These are phyloP conservation scores for Danio rerio DNA, from an alignment of 2,113 vertebrate species.

Conservation along the genomic window DNA sequence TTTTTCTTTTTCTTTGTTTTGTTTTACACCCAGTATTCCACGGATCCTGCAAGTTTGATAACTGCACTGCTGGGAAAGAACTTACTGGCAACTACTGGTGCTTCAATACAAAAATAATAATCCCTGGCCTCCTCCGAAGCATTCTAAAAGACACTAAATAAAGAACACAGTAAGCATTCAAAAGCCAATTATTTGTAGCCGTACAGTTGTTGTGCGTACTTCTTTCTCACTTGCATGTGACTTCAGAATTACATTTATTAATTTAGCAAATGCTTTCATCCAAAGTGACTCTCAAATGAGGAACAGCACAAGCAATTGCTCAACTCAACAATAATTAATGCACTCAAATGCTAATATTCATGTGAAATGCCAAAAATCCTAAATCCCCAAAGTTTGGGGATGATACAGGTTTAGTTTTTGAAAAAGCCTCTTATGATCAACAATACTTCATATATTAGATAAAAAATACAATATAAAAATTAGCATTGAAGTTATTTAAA, in stretches of 20 bases:
- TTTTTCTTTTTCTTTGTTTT: constrained; percentile 1
- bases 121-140: not conserved
- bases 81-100: not conserved
- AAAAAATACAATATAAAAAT: not conserved
- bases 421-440: not conserved
- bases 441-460: not conserved
- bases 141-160: not conserved
- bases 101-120: not conserved
- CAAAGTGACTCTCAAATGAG: not conserved
- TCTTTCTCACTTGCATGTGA: not conserved
- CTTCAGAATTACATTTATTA: not conserved
- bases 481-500: not conserved
- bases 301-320: not conserved
- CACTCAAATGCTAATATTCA: not conserved
- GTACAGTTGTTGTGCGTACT: not conserved
- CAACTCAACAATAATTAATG: not conserved
- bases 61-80: not conserved
- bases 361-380: not conserved
- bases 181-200: not conserved
- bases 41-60: constrained; percentile 24
- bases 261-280: no score
- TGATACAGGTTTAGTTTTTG: not conserved
- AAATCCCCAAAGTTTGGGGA: not conserved
- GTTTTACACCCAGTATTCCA: constrained; percentile 43
- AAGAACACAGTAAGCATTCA: not conserved